Base-by-base conservation (phyloP, 1,140 invertebrate species). In the Papilio helenus region DNA sequence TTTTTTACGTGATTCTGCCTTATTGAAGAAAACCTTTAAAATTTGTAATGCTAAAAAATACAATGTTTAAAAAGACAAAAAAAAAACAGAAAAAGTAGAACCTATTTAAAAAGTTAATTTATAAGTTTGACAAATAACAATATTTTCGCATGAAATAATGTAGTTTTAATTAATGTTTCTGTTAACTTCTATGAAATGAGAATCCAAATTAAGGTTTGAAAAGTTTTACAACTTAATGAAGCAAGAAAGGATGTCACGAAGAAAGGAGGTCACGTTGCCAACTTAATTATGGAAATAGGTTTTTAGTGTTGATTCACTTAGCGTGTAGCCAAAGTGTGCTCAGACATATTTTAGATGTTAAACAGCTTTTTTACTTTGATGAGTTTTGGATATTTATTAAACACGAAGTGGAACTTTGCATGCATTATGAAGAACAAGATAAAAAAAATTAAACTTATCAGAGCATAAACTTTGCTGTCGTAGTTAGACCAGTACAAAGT, bases 201-300 rank as follows among this genome's bases (percentile, higher is more conserved):
- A 68, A 68, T 29, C 26, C 61, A 68, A 68, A 68, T 68, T 68
- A 68, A 68, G 12, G 10, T 68, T 68, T 68, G 14, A 68, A 68
- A 68, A 68, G 61, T 68, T 68, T 68, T 68, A 68, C 12, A 68
- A 68, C 26, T 68, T 68, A 68, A 34, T 68, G 61, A 68, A 68
- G 61, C 61, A 29, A 29, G 61, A 68, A 68, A 68, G 61, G 61
- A 68, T 68, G 61, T 68, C 61, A 68, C 61, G 61, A 68, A 68
- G 26, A 68, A 58, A 68, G 26, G 61, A 68, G 61, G 61, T 68
- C 61, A 29, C 61, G 61, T 68, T 68, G 61, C 61, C 61, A 68
- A 68, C 61, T 34, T 68, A 68, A 68, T 29, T 68, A 68, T 68
- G 61, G 61, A 68, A 68, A 68, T 68, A 68, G 61, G 61, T 68